A percentile compares a stretch with the other conserved stretches of the same genome.
Evolutionary conservation across 2,797 vertebrate species (phyloP).

Genomic region (Heteromormyrus szaboi): DNA sequence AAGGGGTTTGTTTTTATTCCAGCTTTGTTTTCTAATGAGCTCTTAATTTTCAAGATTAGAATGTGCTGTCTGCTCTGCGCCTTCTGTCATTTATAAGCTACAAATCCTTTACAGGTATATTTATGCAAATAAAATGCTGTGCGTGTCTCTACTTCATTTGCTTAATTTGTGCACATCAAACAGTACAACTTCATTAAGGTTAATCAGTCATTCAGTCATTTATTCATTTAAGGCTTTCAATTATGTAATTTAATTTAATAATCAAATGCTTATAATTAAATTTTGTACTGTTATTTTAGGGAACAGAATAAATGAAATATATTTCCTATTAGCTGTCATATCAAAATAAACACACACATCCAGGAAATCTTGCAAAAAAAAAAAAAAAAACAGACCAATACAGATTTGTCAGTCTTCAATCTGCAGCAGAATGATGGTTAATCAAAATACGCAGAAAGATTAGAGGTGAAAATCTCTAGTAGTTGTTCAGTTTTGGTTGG

Average conservation of each 20-base stretch:
- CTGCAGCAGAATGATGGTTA: neutral
- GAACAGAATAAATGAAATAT: neutral
- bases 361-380: neutral
- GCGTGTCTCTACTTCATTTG: neutral
- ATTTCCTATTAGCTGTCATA: neutral
- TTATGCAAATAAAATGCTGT: neutral
- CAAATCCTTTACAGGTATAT: conserved; percentile 2
- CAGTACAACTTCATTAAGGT: conserved; percentile 3
- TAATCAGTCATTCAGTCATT: conserved; percentile 11
- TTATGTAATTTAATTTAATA: conserved; percentile 3
- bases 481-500: neutral
- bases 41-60: neutral
- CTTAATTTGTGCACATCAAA: conserved; percentile 3
- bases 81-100: neutral
- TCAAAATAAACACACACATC: neutral
- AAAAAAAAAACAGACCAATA: neutral
- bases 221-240: neutral
- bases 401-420: neutral
- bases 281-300: neutral
- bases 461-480: neutral
- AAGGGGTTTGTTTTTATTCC: neutral
- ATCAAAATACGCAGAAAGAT: neutral
- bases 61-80: neutral
- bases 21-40: neutral
- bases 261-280: conserved; percentile 12